phyloP scores from a whole-genome alignment of 2,888 invertebrate species.

The Gymnosoma rotundatum region DNA sequence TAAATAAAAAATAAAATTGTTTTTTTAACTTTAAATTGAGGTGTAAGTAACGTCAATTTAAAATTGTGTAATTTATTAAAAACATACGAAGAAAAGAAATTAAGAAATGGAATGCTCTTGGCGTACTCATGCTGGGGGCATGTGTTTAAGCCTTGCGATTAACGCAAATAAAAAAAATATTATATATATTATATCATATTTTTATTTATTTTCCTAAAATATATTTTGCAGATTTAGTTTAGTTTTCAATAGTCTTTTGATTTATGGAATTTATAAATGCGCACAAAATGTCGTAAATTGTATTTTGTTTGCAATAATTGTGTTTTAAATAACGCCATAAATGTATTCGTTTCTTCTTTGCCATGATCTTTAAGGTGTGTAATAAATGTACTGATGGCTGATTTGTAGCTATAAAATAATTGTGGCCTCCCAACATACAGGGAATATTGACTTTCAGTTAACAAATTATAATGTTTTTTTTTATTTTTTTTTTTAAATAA shows the following conservation, averaged over 20 bases:
- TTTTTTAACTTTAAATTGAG: too few relatives aligned
- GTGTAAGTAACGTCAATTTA: too few relatives aligned
- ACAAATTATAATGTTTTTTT: too few relatives aligned
- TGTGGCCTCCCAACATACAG: too few relatives aligned
- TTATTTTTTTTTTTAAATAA: too few relatives aligned
- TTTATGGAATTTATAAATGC: slow-evolving; percentile 16
- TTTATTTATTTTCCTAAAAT: not conserved
- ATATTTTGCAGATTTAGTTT: not conserved
- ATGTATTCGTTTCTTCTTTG: not conserved
- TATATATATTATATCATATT: too few relatives aligned
- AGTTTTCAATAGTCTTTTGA: slow-evolving; percentile 38
- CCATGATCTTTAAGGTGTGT: not conserved
- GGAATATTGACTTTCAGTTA: too few relatives aligned
- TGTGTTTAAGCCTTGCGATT: not conserved
- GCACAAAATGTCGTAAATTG: not conserved
- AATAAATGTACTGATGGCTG: not conserved
- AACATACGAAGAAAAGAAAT: too few relatives aligned
- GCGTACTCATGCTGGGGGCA: not conserved
- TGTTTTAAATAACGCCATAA: not conserved
- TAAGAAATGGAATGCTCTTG: too few relatives aligned
- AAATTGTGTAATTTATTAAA: too few relatives aligned
- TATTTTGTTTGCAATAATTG: not conserved
- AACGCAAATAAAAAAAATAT: slow-evolving; percentile 23
- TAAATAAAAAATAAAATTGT: slow-evolving; percentile 3
- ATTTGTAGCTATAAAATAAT: too few relatives aligned